Base-by-base conservation (phyloP, 2,797 vertebrate species). In the Leontocebus nigricollis region DNA sequence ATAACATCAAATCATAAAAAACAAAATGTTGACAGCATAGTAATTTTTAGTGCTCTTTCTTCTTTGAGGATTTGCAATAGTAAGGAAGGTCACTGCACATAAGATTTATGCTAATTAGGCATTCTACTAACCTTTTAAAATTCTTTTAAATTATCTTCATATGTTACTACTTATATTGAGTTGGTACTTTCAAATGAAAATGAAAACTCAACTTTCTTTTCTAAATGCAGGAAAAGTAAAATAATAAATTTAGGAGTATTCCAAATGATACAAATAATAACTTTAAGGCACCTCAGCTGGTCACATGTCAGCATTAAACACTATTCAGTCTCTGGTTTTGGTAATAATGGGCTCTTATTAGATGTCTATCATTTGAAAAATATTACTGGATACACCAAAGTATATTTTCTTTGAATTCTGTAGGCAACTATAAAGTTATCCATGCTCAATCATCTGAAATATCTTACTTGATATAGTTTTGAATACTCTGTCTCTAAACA, bases 1-100 rank as follows among this genome's bases (percentile, higher is more conserved):
- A 98, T 98, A 98, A 96, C 59, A 0, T 97, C 98, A 98, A 98
- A 97, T 98, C 97, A 98, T 96, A 98, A 98, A 98, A 98, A 98
- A 98, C 86, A 91, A 86, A 97, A 95, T 33, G 2, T 94, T 98
- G 97, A 98, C 94, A 98, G 97, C 98, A 98, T 98, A 98, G 97
- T 98, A 98, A 98, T 98, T 98, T 98, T 98, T 98, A 96, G 86
- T 87, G 81, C 5, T 98, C 81, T 98, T 98, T 98, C 95, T 98
- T 98, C 98, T 98, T 97, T 95, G 97, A 98, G 93, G 87, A 95
- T 98, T 73, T 97, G 92, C 96, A 98, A 97, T 93, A 97, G 98
- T 97, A 98, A 97, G 82, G 94, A 98, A 98, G 95, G 97, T 98
- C 97, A 97, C 82, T 52, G 87, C 93, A 97, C 97, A 97, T 90